A percentile compares a stretch with the other conserved stretches of the same genome.
Evolutionary conservation across 2,888 invertebrate species (phyloP).

Genomic region (Sesia apiformis): DNA sequence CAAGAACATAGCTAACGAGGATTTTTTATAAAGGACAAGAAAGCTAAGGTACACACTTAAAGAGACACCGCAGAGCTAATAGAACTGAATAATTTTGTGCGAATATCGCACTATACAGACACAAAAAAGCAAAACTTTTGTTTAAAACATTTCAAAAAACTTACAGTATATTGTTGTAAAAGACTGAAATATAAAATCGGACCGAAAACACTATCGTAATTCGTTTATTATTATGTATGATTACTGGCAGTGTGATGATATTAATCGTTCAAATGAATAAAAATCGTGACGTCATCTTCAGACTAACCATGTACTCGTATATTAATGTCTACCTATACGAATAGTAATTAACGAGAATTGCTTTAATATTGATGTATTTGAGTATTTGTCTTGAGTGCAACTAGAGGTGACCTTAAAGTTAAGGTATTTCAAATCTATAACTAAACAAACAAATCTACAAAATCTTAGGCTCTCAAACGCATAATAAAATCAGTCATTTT

Average conservation of each 20-base stretch:
- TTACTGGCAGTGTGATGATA: slow-evolving; percentile 70
- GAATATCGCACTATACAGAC: slow-evolving; percentile 15
- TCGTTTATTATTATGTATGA: slow-evolving; percentile 56
- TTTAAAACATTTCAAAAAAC: slow-evolving; percentile 64
- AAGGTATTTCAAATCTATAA: slow-evolving; percentile 56
- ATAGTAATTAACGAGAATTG: slow-evolving; percentile 70
- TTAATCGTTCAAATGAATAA: slow-evolving; percentile 42
- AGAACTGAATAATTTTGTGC: slow-evolving; percentile 14
- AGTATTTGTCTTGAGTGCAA: slow-evolving; percentile 63
- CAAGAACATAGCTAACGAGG: background rate
- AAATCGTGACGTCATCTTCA: slow-evolving; percentile 25
- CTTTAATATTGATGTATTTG: slow-evolving; percentile 59
- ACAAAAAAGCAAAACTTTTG: slow-evolving; percentile 20
- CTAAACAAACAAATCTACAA: slow-evolving; percentile 65
- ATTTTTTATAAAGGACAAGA: background rate
- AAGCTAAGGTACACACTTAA: slow-evolving; percentile 8
- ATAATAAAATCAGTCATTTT: slow-evolving; percentile 75
- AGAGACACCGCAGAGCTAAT: slow-evolving; percentile 48
- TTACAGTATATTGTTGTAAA: slow-evolving; percentile 61
- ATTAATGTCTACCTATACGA: slow-evolving; percentile 58
- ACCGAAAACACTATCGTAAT: slow-evolving; percentile 62
- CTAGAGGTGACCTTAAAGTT: slow-evolving; percentile 66
- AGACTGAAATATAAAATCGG: slow-evolving; percentile 71
- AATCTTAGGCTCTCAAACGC: slow-evolving; percentile 72
- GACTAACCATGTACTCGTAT: slow-evolving; percentile 29